These are phyloP conservation scores for Elysia crispata DNA, from an alignment of 2,888 invertebrate species.

Conservation along the genomic window DNA sequence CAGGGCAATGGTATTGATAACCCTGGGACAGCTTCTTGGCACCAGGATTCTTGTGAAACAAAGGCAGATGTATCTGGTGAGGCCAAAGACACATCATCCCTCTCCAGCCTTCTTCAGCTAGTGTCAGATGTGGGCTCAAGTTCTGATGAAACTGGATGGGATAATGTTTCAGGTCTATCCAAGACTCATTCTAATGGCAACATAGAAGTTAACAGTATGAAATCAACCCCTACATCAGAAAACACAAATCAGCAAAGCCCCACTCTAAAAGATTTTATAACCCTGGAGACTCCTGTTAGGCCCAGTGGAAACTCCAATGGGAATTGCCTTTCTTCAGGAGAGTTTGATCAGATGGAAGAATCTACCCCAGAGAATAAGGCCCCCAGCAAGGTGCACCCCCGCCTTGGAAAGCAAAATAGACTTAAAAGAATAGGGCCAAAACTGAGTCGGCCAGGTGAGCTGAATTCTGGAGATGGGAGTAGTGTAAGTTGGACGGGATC, in stretches of 20 bases:
- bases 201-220: neutral
- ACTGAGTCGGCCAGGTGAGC: neutral
- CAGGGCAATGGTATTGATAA: neutral
- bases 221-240: slow-evolving; percentile 29
- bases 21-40: neutral
- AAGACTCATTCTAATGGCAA: slow-evolving; percentile 15
- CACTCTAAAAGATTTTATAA: slow-evolving; percentile 32
- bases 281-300: slow-evolving; percentile 24
- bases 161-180: slow-evolving; percentile 6
- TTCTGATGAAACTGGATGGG: slow-evolving; percentile 22
- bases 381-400: slow-evolving; percentile 1
- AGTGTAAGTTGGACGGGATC: slow-evolving; percentile 11
- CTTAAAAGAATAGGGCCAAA: slow-evolving; percentile 4
- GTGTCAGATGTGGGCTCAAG: slow-evolving; percentile 44
- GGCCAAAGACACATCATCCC: slow-evolving; percentile 37
- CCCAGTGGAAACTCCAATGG: too few relatives aligned
- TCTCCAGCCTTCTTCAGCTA: slow-evolving; percentile 45
- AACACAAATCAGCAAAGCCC: slow-evolving; percentile 34
- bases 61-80: neutral
- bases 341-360: slow-evolving; percentile 22
- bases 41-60: neutral
- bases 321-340: too few relatives aligned
- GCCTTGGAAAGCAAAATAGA: slow-evolving; percentile 32
- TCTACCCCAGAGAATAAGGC: neutral
- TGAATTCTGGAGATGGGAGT: neutral